These are phyloP conservation scores for Episyrphus balteatus DNA, from an alignment of 1,140 invertebrate species.

Conservation along the genomic window DNA sequence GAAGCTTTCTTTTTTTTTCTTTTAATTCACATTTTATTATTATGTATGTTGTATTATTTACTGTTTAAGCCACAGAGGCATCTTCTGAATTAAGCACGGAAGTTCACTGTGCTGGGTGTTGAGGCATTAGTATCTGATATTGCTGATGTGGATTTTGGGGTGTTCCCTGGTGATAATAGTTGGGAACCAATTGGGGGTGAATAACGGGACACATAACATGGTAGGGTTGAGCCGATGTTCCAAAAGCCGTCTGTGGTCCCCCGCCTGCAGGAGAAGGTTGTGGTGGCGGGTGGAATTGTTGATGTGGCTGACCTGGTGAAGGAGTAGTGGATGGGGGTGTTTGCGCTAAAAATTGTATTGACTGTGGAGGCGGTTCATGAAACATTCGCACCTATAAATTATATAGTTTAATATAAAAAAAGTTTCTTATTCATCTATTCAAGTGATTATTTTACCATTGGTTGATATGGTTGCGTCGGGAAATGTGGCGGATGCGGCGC, in stretches of 20 bases:
- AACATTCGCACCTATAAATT: constrained; percentile 48
- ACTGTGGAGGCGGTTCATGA: constrained; percentile 44
- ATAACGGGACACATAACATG: constrained; percentile 49
- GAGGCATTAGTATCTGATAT: constrained; percentile 31
- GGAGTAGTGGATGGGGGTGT: constrained; percentile 51
- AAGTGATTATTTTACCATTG: constrained; percentile 39
- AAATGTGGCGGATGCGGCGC: constrained; percentile 50
- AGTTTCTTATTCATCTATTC: not conserved
- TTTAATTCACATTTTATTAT: no score
- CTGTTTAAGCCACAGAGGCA: no score
- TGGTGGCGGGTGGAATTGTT: constrained; percentile 46
- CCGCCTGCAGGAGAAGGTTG: constrained; percentile 44
- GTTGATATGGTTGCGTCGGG: constrained; percentile 40
- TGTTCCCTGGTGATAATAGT: constrained; percentile 23
- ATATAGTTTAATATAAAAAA: constrained; percentile 26
- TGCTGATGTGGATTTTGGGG: constrained; percentile 31
- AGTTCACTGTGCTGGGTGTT: constrained; percentile 30
- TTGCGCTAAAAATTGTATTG: constrained; percentile 49
- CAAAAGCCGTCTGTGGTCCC: constrained; percentile 35
- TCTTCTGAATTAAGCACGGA: no score
- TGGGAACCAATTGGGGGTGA: constrained; percentile 39
- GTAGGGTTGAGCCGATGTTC: constrained; percentile 33
- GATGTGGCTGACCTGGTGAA: constrained; percentile 50
- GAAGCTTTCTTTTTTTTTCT: no score
- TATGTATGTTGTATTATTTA: no score